Base-by-base conservation (phyloP, 2,888 invertebrate genomes). In the Balanococcus diminutus region DNA sequence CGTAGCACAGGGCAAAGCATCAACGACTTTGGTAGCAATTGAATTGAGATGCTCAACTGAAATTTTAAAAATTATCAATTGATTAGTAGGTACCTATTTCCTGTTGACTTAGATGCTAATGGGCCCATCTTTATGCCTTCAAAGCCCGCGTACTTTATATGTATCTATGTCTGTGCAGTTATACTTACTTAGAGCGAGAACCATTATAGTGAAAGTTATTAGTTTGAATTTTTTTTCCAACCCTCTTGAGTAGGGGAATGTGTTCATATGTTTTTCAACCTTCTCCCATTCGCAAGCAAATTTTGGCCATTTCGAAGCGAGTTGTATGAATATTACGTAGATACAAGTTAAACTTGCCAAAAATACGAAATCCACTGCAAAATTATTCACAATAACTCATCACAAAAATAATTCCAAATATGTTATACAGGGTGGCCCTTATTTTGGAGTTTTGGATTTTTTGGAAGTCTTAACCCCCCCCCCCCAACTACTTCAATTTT, bases 1-100 rank as follows among this genome's bases (percentile, higher is more conserved):
- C 0, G 61, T 28, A 3, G 90, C 89, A 87, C 92, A 92, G 8
- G 90, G 90, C 1, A 89, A 88, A 0, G 92, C 91, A 16, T 90
- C 91, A 9, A 91, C 91, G 1, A 92, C 91, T 1, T 92, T 92
- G 0, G 92, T 91, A 67, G 92, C 88, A 90, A 94, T 92, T 82
- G 93, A 93, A 46, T 94, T 88, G 22, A 91, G 87, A 87, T 94
- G 94, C 88, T 94, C 94, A 86, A 91, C 93, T 93, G 88, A 81
- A 87, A 79, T 67, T 3, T 3, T 19, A 86, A 32, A 61, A 83
- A 11, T 32, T 9, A 31, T 51, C 3, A 19, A n/a, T n/a, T n/a
- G 14, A 46, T 46, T 46, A 46, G 11, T n/a, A n/a, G n/a, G n/a
- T n/a, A n/a, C n/a, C n/a, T n/a, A n/a, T n/a, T n/a, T n/a, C n/a